A percentile compares a stretch with the other conserved stretches of the same genome.
Evolutionary conservation across 1,140 invertebrate genomes (phyloP).

Genomic region (Halictus rubicundus): DNA sequence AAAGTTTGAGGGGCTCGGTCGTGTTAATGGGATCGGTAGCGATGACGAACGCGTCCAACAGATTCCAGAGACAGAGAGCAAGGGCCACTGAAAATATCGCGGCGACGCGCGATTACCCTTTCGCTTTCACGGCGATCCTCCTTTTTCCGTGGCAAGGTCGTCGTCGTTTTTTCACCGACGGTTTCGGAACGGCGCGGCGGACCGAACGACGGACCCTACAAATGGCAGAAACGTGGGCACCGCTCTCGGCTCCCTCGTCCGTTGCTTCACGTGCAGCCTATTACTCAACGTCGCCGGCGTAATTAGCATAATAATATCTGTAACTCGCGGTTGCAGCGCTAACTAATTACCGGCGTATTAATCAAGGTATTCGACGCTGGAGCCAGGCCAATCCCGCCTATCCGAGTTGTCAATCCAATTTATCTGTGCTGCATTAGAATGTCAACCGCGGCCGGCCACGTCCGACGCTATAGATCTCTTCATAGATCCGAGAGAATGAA

Average conservation of each 20-base stretch:
- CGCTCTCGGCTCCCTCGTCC: constrained; percentile 47
- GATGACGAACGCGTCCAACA: no score
- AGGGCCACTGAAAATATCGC: background rate
- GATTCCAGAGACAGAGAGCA: no score
- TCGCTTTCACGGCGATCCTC: constrained; percentile 3
- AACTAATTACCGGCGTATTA: constrained; percentile 70
- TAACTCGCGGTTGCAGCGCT: constrained; percentile 70
- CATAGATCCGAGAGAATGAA: constrained; percentile 58
- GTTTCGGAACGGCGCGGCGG: constrained; percentile 22
- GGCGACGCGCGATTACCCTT: constrained; percentile 6
- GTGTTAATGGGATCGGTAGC: no score
- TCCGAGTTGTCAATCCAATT: constrained; percentile 66
- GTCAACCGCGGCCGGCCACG: constrained; percentile 52
- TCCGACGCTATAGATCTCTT: constrained; percentile 55
- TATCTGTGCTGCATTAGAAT: constrained; percentile 65
- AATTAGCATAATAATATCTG: constrained; percentile 74
- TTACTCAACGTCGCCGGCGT: constrained; percentile 70
- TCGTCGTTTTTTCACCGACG: constrained; percentile 1
- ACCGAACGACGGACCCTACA: constrained; percentile 39
- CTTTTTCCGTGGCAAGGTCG: constrained; percentile 2
- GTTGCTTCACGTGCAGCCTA: constrained; percentile 68
- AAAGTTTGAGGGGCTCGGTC: no score
- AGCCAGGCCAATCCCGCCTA: constrained; percentile 64
- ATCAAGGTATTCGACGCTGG: constrained; percentile 68
- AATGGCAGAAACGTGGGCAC: constrained; percentile 63